These are phyloP conservation scores for Aphis gossypii DNA, from an alignment of 1,140 invertebrate genomes.

Conservation along the genomic window DNA sequence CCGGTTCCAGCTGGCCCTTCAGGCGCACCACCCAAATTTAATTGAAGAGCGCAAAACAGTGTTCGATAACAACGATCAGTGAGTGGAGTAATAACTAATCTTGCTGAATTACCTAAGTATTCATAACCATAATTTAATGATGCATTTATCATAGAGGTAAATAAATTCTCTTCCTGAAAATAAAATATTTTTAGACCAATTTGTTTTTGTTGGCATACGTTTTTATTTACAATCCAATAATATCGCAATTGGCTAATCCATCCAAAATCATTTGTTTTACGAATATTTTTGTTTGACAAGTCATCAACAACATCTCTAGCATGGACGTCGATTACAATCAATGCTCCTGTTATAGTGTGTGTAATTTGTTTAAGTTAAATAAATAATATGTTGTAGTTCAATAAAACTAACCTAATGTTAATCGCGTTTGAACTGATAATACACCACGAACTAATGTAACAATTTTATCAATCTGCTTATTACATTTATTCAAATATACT, in stretches of 20 bases:
- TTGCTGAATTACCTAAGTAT: conserved; percentile 89
- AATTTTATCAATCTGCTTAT: conserved; percentile 80
- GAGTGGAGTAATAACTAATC: conserved; percentile 86
- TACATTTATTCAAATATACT: conserved; percentile 70
- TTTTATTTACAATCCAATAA: conserved; percentile 84
- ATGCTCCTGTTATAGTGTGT: conserved; percentile 70
- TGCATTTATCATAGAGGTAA: conserved; percentile 91
- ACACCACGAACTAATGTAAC: conserved; percentile 87
- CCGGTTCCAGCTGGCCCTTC: conserved; percentile 95
- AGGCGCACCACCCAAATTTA: conserved; percentile 85
- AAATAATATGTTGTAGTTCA: not conserved
- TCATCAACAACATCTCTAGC: conserved; percentile 83
- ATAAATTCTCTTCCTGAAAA: conserved; percentile 71
- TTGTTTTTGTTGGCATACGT: not conserved
- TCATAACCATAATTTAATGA: conserved; percentile 91
- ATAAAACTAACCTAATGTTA: conserved; percentile 76
- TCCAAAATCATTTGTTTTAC: conserved; percentile 81
- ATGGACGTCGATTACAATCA: conserved; percentile 93
- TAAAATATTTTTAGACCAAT: not conserved
- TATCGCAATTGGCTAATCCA: conserved; percentile 93
- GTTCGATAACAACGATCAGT: conserved; percentile 93
- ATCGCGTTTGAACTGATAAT: conserved; percentile 86
- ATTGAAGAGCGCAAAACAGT: conserved; percentile 86
- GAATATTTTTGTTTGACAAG: conserved; percentile 75
- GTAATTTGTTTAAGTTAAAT: not conserved